These are phyloP conservation scores for Calcarius lapponicus DNA, from an alignment of 2,797 vertebrate species.

Conservation along the genomic window DNA sequence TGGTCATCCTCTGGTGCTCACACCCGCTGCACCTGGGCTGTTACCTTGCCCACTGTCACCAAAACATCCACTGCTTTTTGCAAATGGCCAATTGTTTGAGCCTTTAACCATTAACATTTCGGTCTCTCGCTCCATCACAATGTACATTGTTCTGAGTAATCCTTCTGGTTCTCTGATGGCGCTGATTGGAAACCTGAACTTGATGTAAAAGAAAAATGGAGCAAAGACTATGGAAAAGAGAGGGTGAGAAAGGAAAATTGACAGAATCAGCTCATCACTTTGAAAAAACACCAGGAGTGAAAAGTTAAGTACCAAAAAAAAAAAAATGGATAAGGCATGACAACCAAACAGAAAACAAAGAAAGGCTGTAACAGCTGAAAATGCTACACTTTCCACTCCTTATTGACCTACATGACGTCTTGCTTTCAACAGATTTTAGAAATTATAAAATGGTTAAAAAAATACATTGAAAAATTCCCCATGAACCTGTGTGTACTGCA, in stretches of 20 bases:
- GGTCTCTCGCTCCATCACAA: background rate
- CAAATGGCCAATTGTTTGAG: background rate
- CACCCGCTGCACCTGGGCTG: background rate
- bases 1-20: background rate
- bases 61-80: background rate
- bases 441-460: background rate
- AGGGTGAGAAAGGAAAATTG: background rate
- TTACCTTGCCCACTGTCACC: background rate
- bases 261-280: background rate
- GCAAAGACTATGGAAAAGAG: background rate
- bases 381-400: background rate
- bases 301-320: background rate
- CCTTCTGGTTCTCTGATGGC: background rate
- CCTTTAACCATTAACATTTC: background rate
- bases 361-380: background rate
- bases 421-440: background rate
- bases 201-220: background rate
- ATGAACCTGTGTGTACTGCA: background rate
- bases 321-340: background rate
- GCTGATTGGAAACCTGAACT: background rate
- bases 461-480: background rate
- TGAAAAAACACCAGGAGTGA: background rate
- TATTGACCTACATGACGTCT: background rate
- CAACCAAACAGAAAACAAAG: background rate
- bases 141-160: background rate